A percentile compares a stretch with the other conserved stretches of the same genome.
Conservation (phyloP, 2,113 vertebrate species). For the Gila orcuttii region DNA sequence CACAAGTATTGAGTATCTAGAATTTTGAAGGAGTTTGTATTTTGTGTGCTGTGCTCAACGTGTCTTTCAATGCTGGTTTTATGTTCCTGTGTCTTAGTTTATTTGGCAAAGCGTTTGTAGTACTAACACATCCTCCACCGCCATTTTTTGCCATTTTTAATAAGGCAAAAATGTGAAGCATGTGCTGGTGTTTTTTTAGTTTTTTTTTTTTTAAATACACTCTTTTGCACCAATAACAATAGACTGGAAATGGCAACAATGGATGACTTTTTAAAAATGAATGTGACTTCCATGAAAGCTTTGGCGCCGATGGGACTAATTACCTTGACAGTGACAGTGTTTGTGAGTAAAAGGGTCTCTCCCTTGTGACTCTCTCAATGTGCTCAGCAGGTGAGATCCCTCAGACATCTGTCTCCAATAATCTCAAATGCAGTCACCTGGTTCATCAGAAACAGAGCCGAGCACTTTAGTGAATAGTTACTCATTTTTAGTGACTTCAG, state of each 20-base stretch:
- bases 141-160: background rate
- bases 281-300: conserved; percentile 57
- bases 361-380: conserved; percentile 38
- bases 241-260: conserved; percentile 43
- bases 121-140: background rate
- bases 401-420: conserved; percentile 57
- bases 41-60: background rate
- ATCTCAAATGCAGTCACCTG: conserved; percentile 35
- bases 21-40: background rate
- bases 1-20: background rate
- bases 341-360: conserved; percentile 54
- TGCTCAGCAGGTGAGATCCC: conserved; percentile 53
- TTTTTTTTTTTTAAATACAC: too few relatives aligned
- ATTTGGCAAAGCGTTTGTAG: background rate
- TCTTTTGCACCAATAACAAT: background rate
- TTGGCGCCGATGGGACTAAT: conserved; percentile 66
- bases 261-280: conserved; percentile 59
- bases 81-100: background rate
- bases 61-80: background rate
- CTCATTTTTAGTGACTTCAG: conserved; percentile 19
- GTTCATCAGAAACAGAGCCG: background rate
- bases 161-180: background rate
- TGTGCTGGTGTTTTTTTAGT: background rate
- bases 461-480: background rate
- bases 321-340: conserved; percentile 58